Conservation (phyloP, 2,113 vertebrate genomes). For the Oreamnos americanus region DNA sequence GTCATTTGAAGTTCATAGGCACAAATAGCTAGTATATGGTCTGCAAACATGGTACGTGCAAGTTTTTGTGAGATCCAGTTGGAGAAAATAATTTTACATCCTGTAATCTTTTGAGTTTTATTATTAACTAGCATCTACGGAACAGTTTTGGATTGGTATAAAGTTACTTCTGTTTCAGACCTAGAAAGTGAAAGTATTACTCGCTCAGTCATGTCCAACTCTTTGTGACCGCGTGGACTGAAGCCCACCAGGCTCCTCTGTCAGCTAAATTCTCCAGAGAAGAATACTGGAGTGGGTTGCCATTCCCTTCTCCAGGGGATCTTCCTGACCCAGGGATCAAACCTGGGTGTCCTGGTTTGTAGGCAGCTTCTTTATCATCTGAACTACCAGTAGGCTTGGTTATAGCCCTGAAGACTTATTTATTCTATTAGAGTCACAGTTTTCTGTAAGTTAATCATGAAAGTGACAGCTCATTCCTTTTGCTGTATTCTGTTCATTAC, state of each 20-base stretch:
- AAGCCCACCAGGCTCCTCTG: not conserved
- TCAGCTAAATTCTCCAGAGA: not conserved
- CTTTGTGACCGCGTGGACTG: not conserved
- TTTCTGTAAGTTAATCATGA: not conserved
- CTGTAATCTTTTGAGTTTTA: not conserved
- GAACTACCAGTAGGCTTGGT: not conserved
- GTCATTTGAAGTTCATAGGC: not conserved
- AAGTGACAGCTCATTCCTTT: not conserved
- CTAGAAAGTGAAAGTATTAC: not conserved
- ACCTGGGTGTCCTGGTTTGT: not conserved
- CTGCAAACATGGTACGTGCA: not conserved
- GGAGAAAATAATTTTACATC: not conserved
- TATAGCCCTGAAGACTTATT: not conserved
- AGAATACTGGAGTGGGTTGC: not conserved
- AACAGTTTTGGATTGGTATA: not conserved
- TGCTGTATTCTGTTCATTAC: not conserved
- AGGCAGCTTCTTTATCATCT: not conserved
- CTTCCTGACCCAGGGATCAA: not conserved
- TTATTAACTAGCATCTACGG: not conserved
- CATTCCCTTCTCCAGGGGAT: not conserved
- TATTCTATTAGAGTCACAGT: not conserved
- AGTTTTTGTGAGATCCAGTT: not conserved
- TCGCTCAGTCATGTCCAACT: rapidly evolving
- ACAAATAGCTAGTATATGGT: not conserved
- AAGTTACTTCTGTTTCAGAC: not conserved